phyloP scores from a whole-genome alignment of 2,797 vertebrate species.

The Aulostomus chinensis region DNA sequence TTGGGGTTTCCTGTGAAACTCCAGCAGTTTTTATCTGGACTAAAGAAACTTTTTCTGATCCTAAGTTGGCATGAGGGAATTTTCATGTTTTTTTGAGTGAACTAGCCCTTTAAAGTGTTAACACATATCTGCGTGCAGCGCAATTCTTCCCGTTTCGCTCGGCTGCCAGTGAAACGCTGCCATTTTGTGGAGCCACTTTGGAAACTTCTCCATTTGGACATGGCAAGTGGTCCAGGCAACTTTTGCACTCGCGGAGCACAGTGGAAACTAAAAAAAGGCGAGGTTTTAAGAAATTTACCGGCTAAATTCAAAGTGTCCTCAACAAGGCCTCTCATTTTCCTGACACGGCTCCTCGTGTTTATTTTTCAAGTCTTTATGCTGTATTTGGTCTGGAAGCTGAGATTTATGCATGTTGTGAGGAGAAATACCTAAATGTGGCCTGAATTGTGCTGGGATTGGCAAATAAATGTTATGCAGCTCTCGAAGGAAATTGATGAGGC shows the following conservation, averaged over 20 bases:
- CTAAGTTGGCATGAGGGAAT: too few species aligned
- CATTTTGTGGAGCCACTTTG: constrained; percentile 36
- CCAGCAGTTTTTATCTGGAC: too few species aligned
- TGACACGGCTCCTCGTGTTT: constrained; percentile 9
- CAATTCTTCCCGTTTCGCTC: constrained; percentile 18
- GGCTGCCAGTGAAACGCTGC: constrained; percentile 11
- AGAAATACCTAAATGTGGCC: background rate
- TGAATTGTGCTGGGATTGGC: constrained; percentile 9
- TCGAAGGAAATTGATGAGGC: constrained; percentile 8
- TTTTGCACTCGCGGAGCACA: constrained; percentile 8
- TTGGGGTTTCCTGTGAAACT: too few species aligned
- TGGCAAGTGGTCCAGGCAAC: constrained; percentile 13
- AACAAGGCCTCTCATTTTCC: constrained; percentile 5
- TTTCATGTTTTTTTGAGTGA: too few species aligned
- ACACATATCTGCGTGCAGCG: constrained; percentile 1
- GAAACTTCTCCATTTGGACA: constrained; percentile 20
- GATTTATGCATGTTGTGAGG: constrained; percentile 9
- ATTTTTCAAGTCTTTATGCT: constrained; percentile 19
- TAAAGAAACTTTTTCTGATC: too few species aligned
- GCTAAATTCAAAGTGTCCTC: constrained; percentile 52
- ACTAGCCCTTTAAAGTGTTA: too few species aligned
- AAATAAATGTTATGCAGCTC: constrained; percentile 8
- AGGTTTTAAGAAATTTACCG: constrained; percentile 13
- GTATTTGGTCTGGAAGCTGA: constrained; percentile 37
- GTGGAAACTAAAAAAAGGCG: constrained; percentile 13